Evolutionary conservation across 1,140 invertebrate species (phyloP).

Genomic region (Papilio helenus): DNA sequence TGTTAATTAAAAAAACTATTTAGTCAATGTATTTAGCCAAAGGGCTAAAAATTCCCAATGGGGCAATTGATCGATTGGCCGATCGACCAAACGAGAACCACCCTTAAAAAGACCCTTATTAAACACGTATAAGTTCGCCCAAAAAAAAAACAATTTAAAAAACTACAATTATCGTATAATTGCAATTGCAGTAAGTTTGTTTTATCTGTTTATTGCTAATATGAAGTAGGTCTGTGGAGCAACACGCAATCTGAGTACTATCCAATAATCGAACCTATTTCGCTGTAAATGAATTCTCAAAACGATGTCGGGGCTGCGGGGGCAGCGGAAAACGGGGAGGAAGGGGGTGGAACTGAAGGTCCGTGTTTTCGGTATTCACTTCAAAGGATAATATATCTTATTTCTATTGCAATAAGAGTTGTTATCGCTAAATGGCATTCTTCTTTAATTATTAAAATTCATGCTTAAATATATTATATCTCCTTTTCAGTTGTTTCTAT

Average conservation of each 20-base stretch:
- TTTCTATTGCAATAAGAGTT: not conserved
- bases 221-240: slow-evolving; percentile 5
- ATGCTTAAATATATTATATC: slow-evolving; percentile 6
- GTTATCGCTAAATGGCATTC: not conserved
- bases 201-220: not conserved
- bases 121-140: no score
- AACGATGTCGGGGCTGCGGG: slow-evolving; percentile 6
- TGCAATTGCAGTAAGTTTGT: not conserved
- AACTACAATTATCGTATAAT: not conserved
- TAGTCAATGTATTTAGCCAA: no score
- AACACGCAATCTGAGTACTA: slow-evolving; percentile 25
- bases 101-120: no score
- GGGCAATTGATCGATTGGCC: no score
- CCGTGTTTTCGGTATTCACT: not conserved
- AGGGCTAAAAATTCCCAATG: no score
- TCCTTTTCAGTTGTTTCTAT: slow-evolving; percentile 6
- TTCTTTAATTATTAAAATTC: slow-evolving; percentile 21
- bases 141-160: no score
- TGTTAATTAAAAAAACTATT: no score
- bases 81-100: no score
- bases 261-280: slow-evolving; percentile 24
- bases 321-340: not conserved
- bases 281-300: slow-evolving; percentile 27
- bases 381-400: not conserved
- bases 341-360: slow-evolving; percentile 2